phyloP scores from a whole-genome alignment of 2,888 invertebrate genomes.

The Stramonita haemastoma region DNA sequence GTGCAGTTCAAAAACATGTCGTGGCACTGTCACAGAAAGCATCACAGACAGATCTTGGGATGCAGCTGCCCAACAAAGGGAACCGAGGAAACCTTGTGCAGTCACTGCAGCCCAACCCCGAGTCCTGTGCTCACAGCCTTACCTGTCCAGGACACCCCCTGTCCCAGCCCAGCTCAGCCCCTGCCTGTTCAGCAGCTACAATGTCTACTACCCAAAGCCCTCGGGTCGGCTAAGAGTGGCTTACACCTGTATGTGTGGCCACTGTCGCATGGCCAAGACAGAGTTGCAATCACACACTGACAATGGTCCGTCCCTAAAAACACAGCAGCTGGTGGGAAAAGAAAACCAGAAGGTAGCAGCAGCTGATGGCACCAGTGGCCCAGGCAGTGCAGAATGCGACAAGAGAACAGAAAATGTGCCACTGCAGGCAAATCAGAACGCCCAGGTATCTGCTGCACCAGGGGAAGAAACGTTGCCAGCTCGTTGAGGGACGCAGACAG shows the following conservation, averaged over 20 bases:
- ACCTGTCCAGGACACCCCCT: neutral
- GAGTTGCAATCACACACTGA: neutral
- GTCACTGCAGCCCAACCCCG: too few species aligned
- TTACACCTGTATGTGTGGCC: conserved; percentile 37
- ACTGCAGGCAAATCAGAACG: neutral
- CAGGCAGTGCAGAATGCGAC: neutral
- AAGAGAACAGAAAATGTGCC: neutral
- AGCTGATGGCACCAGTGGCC: neutral
- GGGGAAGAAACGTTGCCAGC: neutral
- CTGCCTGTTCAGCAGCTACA: neutral
- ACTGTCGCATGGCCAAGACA: neutral
- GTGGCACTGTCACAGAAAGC: too few species aligned
- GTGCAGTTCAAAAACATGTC: too few species aligned
- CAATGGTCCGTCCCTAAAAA: neutral
- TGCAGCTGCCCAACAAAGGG: too few species aligned
- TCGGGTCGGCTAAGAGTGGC: neutral
- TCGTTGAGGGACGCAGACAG: neutral
- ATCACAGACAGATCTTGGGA: too few species aligned
- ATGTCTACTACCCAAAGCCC: neutral
- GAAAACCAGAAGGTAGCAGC: neutral
- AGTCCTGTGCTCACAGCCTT: neutral
- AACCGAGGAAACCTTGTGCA: too few species aligned
- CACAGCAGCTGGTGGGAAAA: neutral
- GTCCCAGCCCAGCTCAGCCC: neutral
- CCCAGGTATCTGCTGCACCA: neutral